Percentiles rank a stretch among this genome's conserved stretches.
Evolutionary conservation across 1,140 invertebrate species (phyloP).

Genomic region (Brachionus rubens): DNA sequence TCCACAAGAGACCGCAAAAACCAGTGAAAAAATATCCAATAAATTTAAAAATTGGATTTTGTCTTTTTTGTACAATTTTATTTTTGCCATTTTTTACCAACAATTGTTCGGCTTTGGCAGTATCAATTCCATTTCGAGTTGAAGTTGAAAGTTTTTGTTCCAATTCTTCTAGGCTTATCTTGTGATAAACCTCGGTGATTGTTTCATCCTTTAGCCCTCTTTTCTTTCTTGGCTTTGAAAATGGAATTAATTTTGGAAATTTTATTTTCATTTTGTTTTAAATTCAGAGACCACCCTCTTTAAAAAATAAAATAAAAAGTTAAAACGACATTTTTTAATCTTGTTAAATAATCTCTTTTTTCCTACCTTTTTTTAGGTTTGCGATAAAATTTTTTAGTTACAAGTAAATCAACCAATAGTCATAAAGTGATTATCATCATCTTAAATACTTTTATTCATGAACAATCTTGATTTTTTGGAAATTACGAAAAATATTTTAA

Average conservation of each 20-base stretch:
- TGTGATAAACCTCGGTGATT: not conserved
- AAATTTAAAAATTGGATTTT: conserved; percentile 7
- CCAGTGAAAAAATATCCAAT: conserved; percentile 29
- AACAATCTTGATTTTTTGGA: too few relatives aligned
- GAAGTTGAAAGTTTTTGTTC: not conserved
- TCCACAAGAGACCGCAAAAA: conserved; percentile 23
- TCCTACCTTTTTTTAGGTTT: not conserved
- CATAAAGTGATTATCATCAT: not conserved
- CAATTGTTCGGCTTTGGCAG: not conserved
- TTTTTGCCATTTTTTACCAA: not conserved
- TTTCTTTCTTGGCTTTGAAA: conserved; percentile 9
- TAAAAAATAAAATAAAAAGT: not conserved
- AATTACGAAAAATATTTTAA: too few relatives aligned
- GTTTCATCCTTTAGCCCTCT: not conserved
- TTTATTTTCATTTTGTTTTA: conserved; percentile 7
- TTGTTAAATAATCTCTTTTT: not conserved
- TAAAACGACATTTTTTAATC: not conserved
- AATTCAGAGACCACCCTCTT: not conserved
- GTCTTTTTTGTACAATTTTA: not conserved
- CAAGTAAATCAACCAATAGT: not conserved
- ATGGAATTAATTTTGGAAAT: conserved; percentile 13
- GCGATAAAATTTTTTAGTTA: not conserved
- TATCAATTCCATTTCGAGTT: not conserved
- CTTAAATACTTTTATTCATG: not conserved
- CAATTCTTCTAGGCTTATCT: not conserved